These are phyloP conservation scores for Tricholaema leucomelas DNA, from an alignment of 2,113 vertebrate genomes.

Conservation along the genomic window DNA sequence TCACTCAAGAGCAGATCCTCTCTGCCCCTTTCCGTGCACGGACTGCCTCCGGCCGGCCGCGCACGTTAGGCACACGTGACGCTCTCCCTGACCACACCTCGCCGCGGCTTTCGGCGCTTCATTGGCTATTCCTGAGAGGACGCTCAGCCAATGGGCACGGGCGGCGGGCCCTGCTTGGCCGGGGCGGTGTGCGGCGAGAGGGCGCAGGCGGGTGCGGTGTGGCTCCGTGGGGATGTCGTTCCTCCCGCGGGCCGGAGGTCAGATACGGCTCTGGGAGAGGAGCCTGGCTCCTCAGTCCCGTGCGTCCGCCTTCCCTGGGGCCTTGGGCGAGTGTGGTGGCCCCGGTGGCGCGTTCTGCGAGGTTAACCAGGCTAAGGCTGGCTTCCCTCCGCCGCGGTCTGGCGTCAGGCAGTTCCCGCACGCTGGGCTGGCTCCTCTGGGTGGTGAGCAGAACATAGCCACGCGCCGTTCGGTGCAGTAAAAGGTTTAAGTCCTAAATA, in stretches of 20 bases:
- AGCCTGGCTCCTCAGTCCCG: too few relatives aligned
- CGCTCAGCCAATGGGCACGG: background rate
- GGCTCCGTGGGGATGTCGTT: too few relatives aligned
- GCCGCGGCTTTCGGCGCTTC: fast-evolving
- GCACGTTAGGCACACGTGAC: slow-evolving; percentile 63
- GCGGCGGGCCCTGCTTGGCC: background rate
- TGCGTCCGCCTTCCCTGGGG: too few relatives aligned
- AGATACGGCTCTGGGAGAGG: fast-evolving
- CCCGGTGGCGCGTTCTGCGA: too few relatives aligned
- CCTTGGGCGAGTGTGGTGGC: background rate
- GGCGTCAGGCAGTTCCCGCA: too few relatives aligned
- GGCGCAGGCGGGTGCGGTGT: too few relatives aligned
- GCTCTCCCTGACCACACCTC: background rate
- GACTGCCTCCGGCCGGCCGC: background rate
- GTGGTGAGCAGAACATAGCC: background rate
- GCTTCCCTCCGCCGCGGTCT: background rate
- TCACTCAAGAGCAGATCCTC: background rate
- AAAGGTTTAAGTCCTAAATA: background rate
- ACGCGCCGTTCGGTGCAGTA: fast-evolving
- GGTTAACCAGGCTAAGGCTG: fast-evolving
- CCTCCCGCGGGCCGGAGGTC: background rate
- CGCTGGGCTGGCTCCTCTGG: background rate
- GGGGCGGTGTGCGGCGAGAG: background rate
- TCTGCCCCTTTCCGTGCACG: background rate
- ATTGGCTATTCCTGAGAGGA: background rate